Evolutionary conservation across 1,140 invertebrate species (phyloP).

Genomic region (Platyura marginata): DNA sequence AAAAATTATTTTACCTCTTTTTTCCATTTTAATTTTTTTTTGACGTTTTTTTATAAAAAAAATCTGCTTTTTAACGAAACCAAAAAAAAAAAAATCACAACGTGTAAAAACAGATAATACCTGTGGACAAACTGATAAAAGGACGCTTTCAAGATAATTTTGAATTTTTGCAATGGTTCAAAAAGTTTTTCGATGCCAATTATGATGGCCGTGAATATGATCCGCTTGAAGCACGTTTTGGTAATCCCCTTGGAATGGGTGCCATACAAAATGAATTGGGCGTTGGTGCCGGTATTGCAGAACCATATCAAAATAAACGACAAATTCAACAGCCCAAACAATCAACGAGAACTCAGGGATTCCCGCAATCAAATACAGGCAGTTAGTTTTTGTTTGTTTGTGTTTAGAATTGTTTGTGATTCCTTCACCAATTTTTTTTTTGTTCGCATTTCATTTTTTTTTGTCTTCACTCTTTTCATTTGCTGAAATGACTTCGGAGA

Average conservation of each 20-base stretch:
- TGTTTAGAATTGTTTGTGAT: too few species aligned
- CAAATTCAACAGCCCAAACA: conserved; percentile 22
- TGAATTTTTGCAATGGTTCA: conserved; percentile 99
- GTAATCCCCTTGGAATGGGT: conserved; percentile 45
- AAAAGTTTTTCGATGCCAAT: conserved; percentile 99
- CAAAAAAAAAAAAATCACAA: too few species aligned
- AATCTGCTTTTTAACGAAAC: not conserved
- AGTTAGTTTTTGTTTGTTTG: conserved; percentile 24
- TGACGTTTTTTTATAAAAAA: not conserved
- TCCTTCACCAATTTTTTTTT: too few species aligned
- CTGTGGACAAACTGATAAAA: conserved; percentile 93
- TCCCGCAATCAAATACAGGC: not conserved
- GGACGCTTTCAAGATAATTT: conserved; percentile 99
- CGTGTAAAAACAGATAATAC: conserved; percentile 60
- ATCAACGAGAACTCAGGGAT: not conserved
- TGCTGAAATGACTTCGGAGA: too few species aligned
- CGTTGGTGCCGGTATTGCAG: conserved; percentile 14
- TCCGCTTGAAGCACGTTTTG: conserved; percentile 66
- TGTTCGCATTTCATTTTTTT: too few species aligned
- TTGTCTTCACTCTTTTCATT: too few species aligned
- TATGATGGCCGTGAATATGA: conserved; percentile 93
- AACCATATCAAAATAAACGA: conserved; percentile 25
- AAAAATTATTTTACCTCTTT: too few species aligned
- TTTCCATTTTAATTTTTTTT: not conserved
- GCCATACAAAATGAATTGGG: conserved; percentile 13